Base-by-base conservation (phyloP, 2,113 vertebrate species). In the Suncus etruscus region DNA sequence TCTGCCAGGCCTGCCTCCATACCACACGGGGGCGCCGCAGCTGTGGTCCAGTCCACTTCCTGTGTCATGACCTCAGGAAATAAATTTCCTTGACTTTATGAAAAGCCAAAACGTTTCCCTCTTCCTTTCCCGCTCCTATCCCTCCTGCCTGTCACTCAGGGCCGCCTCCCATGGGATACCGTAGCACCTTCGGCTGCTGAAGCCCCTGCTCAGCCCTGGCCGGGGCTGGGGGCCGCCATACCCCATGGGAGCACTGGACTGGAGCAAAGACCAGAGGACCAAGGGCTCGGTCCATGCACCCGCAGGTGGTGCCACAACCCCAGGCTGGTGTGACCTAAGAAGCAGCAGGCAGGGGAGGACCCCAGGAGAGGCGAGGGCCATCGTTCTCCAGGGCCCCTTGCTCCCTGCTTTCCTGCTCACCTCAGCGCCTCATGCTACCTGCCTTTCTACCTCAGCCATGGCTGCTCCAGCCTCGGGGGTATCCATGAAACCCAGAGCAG, bases 31-130 rank as follows among this genome's bases (percentile, higher is more conserved):
- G 97, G 97, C 96, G 94, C 96, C 96, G 75, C 97, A 95, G 97
- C 97, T 96, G 97, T 96, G 97, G 97, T 97, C 97, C 97, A 96
- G 97, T 97, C 97, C 93, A 97, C 98, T 98, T 98, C 98, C 98
- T 98, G 97, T 98, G 97, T 98, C 97, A 96, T 97, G 98, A 98
- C 97, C 98, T 98, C 98, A 98, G 98, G 98, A 98, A 98, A 98
- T 98, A 98, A 98, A 98, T 98, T 97, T 98, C 98, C 98, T 98
- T 97, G 97, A 98, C 97, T 98, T 98, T 97, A 94, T 98, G 98
- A 97, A 39, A 97, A 98, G 98, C 98, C 98, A 97, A 97, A 97
- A 97, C 54, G 97, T 97, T 98, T 97, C 97, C 97, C 97, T 98
- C 97, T 96, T 97, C 97, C 97, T 97, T 97, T 97, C 92, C 97